phyloP scores from a whole-genome alignment of 2,113 vertebrate species.

The Fulica atra region DNA sequence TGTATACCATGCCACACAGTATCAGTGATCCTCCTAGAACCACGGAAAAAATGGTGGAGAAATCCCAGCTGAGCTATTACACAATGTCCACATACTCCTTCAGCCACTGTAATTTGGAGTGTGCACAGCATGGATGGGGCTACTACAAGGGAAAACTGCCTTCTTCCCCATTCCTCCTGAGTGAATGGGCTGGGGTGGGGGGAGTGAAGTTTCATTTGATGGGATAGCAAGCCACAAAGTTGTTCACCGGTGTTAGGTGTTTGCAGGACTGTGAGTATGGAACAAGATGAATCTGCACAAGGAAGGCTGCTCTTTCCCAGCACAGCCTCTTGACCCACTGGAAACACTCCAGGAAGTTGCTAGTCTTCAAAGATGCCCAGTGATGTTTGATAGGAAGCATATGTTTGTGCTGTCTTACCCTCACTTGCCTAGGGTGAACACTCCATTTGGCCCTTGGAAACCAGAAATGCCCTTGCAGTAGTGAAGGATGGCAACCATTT shows the following conservation, averaged over 20 bases:
- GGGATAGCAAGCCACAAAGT: background rate
- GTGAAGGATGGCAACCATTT: background rate
- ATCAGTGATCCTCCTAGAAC: background rate
- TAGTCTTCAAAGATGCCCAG: background rate
- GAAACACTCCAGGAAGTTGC: background rate
- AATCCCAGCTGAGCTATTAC: background rate
- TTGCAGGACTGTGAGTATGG: background rate
- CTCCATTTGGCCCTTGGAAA: background rate
- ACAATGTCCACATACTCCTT: background rate
- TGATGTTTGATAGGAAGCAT: background rate
- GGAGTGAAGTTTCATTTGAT: background rate
- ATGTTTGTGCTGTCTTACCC: background rate
- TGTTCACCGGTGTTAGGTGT: background rate
- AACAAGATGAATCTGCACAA: background rate
- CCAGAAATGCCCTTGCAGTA: background rate
- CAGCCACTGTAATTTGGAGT: background rate
- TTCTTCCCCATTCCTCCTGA: background rate
- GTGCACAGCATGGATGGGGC: rapidly evolving
- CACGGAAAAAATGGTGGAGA: background rate
- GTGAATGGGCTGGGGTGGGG: background rate
- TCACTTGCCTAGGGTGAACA: background rate
- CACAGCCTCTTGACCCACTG: background rate
- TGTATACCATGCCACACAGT: background rate
- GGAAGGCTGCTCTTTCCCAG: background rate
- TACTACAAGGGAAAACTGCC: background rate